Evolutionary conservation across 2,888 invertebrate species (phyloP).

Genomic region (Margaritifera margaritifera): DNA sequence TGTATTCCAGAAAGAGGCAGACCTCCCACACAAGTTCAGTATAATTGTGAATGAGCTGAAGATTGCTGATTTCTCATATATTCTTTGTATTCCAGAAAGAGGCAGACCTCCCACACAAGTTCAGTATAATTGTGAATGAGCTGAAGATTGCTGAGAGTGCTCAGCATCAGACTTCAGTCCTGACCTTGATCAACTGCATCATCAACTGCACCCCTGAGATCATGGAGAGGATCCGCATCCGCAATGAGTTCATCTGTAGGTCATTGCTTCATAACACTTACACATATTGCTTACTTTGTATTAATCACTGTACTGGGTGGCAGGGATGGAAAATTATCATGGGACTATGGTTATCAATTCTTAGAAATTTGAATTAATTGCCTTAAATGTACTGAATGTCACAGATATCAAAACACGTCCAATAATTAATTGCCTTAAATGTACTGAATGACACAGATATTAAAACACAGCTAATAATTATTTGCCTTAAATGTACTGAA

Average conservation of each 20-base stretch:
- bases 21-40: constrained; percentile 71
- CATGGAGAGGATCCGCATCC: constrained; percentile 61
- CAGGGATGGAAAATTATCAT: no score
- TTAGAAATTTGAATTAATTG: no score
- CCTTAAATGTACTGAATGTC: no score
- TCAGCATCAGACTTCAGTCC: constrained; percentile 70
- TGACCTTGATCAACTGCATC: constrained; percentile 74
- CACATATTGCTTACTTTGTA: no score
- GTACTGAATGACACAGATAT: no score
- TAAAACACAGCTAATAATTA: no score
- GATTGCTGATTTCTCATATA: constrained; percentile 43
- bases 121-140: constrained; percentile 72
- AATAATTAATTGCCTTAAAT: no score
- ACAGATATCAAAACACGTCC: no score
- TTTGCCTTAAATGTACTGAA: no score
- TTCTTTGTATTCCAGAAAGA: constrained; percentile 47
- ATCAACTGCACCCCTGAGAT: constrained; percentile 70
- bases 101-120: constrained; percentile 70
- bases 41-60: constrained; percentile 72
- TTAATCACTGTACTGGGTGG: no score
- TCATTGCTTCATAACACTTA: background rate
- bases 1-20: constrained; percentile 59
- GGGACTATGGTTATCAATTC: no score
- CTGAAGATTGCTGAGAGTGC: constrained; percentile 69
- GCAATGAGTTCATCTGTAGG: constrained; percentile 73